These are phyloP conservation scores for Drosophila picticornis DNA, from an alignment of 2,888 invertebrate species.

Conservation along the genomic window DNA sequence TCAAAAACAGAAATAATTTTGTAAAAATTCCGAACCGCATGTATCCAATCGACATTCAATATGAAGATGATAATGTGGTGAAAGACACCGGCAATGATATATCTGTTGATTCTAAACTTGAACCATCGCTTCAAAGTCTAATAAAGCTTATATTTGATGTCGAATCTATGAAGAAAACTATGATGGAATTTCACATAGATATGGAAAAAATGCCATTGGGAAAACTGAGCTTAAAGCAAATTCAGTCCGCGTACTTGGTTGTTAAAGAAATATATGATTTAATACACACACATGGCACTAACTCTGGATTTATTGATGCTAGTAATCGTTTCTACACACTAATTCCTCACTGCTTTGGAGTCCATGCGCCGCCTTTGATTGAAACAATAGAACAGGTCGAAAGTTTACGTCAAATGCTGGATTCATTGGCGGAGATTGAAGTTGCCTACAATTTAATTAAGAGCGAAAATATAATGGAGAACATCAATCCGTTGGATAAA, in stretches of 20 bases:
- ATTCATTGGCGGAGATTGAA: constrained; percentile 97
- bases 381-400: constrained; percentile 91
- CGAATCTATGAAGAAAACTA: constrained; percentile 94
- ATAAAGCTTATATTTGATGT: constrained; percentile 96
- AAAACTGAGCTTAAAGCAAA: constrained; percentile 95
- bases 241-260: constrained; percentile 93
- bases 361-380: constrained; percentile 92
- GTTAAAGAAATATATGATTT: constrained; percentile 89
- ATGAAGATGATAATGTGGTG: constrained; percentile 87
- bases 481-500: constrained; percentile 90
- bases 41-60: constrained; percentile 95
- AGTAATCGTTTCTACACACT: constrained; percentile 98
- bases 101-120: constrained; percentile 89
- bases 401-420: constrained; percentile 92
- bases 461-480: constrained; percentile 83
- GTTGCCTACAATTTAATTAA: constrained; percentile 96
- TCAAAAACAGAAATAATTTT: constrained; percentile 89
- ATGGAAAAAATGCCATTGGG: constrained; percentile 99
- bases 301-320: constrained; percentile 90
- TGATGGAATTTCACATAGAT: constrained; percentile 98
- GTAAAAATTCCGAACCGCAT: constrained; percentile 88
- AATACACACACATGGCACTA: constrained; percentile 85
- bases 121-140: constrained; percentile 92
- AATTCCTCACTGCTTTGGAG: constrained; percentile 97
- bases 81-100: constrained; percentile 60